Evolutionary conservation across 2,113 vertebrate species (phyloP), one percentile per base, ranked within the genome.

Genomic region (Phocoena sinus): DNA sequence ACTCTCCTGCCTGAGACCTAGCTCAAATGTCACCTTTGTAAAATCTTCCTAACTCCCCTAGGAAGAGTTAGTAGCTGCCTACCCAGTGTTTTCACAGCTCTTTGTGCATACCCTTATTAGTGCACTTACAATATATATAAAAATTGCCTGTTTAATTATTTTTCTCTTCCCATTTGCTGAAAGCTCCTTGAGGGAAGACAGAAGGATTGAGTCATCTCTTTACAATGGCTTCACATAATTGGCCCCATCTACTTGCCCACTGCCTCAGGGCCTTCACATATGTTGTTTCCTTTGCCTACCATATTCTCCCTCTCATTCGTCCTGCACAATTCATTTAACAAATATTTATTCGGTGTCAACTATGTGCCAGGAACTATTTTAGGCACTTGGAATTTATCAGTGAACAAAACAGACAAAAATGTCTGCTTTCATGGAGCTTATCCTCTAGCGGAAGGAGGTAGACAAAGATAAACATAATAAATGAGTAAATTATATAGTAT

Each of bases 21-120:
- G 79, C 28, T 92, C 56, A 73, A 95, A 96, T 97, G 94, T 97
- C 90, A 97, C 82, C 89, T 89, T 98, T 60, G 77, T 58, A 97
- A 97, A 53, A 91, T 89, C 77, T 81, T 82, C 13, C 53, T 60
- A 91, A 63, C 28, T 38, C 28, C 50, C 56, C 62, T 73, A 81
- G 56, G 44, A 92, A 93, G 73, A 96, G 38, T 93, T 74, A 89
- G 65, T 41, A 92, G 44, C 47, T 83, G 21, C 56, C 56, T 86
- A 81, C 17, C 84, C 73, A 84, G 23, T 70, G 36, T 89, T 79
- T 91, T 67, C 56, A 93, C 33, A 77, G 26, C 12, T 67, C 18
- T 95, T 68, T 79, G 17, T 96, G 28, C 14, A 73, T 60, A 92
- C 10, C 36, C 9, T 96, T 95, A 87, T 74, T 76, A 88, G 38